phyloP scores from a whole-genome alignment of 2,888 invertebrate genomes.

The Nomada fucata region DNA sequence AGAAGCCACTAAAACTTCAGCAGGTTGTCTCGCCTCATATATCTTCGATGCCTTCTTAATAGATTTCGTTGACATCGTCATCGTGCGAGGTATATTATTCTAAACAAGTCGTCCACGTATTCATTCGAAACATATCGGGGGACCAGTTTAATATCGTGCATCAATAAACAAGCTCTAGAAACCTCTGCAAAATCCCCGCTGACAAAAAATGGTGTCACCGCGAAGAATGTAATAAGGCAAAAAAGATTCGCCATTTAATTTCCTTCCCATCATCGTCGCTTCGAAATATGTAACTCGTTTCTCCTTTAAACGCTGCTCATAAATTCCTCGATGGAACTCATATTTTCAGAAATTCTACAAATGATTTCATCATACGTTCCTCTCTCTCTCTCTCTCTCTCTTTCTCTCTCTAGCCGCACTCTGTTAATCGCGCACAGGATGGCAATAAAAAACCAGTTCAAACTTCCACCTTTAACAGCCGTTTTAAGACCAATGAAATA shows the following conservation, averaged over 20 bases:
- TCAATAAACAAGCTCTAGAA: not conserved
- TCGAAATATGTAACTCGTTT: not conserved
- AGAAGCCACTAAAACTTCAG: no score
- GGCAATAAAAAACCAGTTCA: not conserved
- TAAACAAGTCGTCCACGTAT: not conserved
- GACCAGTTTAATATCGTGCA: not conserved
- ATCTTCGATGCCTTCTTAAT: not conserved
- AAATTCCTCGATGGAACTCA: not conserved
- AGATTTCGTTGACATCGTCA: not conserved
- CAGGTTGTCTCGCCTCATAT: no score
- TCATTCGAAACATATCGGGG: not conserved
- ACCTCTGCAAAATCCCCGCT: not conserved
- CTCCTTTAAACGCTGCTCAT: not conserved
- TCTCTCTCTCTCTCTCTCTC: fast-evolving
- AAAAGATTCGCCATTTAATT: constrained; percentile 4
- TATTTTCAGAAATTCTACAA: constrained; percentile 7
- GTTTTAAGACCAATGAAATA: no score
- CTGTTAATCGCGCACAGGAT: not conserved
- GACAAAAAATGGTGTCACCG: not conserved
- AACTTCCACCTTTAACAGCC: not conserved
- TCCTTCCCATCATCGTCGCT: not conserved
- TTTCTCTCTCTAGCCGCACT: not conserved
- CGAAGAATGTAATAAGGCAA: not conserved
- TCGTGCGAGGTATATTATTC: not conserved
- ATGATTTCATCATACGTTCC: not conserved